Percentiles rank a stretch among this genome's conserved stretches.
These are phyloP conservation scores for Epinephelus moara DNA, from an alignment of 2,113 vertebrate species.

Conservation along the genomic window DNA sequence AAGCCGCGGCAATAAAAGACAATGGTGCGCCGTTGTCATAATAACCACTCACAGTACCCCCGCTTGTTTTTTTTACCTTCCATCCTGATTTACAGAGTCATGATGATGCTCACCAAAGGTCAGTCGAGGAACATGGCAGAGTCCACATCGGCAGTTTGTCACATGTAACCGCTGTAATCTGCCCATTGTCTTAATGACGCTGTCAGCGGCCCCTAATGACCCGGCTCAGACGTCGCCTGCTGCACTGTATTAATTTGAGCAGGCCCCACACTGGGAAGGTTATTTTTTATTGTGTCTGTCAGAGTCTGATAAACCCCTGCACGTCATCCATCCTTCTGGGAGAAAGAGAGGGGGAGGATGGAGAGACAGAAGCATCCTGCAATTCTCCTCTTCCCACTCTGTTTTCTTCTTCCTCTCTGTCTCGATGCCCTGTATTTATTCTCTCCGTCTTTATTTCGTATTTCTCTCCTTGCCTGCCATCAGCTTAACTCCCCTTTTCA, in stretches of 20 bases:
- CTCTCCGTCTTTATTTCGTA: conserved; percentile 65
- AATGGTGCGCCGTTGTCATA: conserved; percentile 30
- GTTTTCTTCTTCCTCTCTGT: conserved; percentile 58
- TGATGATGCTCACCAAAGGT: conserved; percentile 72
- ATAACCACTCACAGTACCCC: conserved; percentile 1
- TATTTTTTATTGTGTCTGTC: conserved; percentile 88
- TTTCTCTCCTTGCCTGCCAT: conserved; percentile 56
- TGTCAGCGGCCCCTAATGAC: conserved; percentile 85
- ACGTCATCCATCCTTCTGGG: conserved; percentile 78
- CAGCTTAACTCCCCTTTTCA: conserved; percentile 52
- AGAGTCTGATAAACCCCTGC: conserved; percentile 83
- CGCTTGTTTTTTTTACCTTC: conserved; percentile 18
- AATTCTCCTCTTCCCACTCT: conserved; percentile 55
- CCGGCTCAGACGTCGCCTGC: conserved; percentile 77
- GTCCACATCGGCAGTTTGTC: conserved; percentile 73
- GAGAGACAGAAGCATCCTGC: conserved; percentile 52
- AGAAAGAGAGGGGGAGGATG: conserved; percentile 37
- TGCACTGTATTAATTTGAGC: conserved; percentile 85
- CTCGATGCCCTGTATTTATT: conserved; percentile 56
- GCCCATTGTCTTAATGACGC: conserved; percentile 83
- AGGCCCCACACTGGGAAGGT: conserved; percentile 79
- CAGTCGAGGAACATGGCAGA: conserved; percentile 69
- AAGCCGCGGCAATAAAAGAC: conserved; percentile 23
- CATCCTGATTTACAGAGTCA: conserved; percentile 47
- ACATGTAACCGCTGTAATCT: conserved; percentile 81